Evolutionary conservation across 1,140 invertebrate species (phyloP).

Genomic region (Anastatus disparis): DNA sequence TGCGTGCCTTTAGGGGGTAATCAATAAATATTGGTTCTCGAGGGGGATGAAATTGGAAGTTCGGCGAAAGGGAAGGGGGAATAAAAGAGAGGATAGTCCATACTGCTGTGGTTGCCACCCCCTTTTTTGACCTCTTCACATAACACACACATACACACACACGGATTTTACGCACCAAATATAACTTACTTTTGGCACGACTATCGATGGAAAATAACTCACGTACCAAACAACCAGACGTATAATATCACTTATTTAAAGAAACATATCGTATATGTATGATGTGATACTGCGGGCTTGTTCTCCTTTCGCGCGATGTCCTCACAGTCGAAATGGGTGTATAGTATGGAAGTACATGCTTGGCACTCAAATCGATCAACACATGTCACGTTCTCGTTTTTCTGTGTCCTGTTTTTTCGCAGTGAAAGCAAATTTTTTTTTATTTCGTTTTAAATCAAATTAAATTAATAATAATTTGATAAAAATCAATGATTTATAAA

Average conservation of each 20-base stretch:
- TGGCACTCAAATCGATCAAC: constrained; percentile 45
- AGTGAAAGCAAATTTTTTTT: not conserved
- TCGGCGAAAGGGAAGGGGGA: constrained; percentile 45
- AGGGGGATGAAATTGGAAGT: constrained; percentile 61
- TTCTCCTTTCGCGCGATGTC: constrained; percentile 22
- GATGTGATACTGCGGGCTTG: not conserved
- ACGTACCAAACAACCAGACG: constrained; percentile 37
- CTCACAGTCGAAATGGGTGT: not conserved
- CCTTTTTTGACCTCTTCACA: constrained; percentile 47
- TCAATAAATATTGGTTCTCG: constrained; percentile 67
- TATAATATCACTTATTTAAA: too few relatives aligned
- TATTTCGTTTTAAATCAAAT: not conserved
- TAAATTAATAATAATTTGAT: not conserved
- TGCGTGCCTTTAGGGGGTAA: constrained; percentile 49
- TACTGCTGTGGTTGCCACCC: constrained; percentile 66
- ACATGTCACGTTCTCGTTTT: constrained; percentile 28
- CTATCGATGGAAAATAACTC: constrained; percentile 61
- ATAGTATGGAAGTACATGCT: not conserved
- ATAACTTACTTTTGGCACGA: constrained; percentile 56
- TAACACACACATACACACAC: not conserved
- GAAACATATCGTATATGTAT: too few relatives aligned
- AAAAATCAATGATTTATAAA: not conserved
- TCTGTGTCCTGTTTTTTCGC: constrained; percentile 1
- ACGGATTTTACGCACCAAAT: constrained; percentile 50
- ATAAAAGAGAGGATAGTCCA: constrained; percentile 55